Evolutionary conservation across 2,797 vertebrate species (phyloP).

Genomic region (Aplochiton taeniatus): DNA sequence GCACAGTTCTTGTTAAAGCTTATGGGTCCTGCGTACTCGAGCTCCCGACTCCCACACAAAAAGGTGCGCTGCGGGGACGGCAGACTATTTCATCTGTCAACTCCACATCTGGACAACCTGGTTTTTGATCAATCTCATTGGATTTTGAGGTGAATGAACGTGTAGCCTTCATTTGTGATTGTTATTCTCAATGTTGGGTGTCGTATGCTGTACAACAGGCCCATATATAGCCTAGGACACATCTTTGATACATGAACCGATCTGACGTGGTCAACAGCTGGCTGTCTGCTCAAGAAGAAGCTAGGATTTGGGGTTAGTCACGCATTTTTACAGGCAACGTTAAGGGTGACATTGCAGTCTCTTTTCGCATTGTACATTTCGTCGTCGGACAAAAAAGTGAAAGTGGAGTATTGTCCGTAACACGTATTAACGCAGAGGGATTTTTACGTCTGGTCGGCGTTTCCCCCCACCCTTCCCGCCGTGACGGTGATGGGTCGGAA

Average conservation of each 20-base stretch:
- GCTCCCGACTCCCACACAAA: constrained; percentile 74
- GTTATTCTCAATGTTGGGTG: no score
- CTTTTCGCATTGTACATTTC: constrained; percentile 64
- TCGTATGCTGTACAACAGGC: no score
- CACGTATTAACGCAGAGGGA: constrained; percentile 83
- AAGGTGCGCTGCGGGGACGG: constrained; percentile 67
- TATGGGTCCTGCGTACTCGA: constrained; percentile 79
- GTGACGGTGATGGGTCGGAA: constrained; percentile 95
- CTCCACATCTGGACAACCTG: constrained; percentile 73
- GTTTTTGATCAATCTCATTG: constrained; percentile 47
- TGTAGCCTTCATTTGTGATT: constrained; percentile 33
- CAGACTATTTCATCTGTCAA: constrained; percentile 62
- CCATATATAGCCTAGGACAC: no score
- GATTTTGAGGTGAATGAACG: constrained; percentile 58
- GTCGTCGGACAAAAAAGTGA: constrained; percentile 70
- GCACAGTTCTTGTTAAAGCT: constrained; percentile 72
- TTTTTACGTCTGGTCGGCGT: constrained; percentile 83
- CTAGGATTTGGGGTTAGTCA: constrained; percentile 67
- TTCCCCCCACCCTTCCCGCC: constrained; percentile 84
- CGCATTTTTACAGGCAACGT: constrained; percentile 66
- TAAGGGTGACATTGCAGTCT: constrained; percentile 81
- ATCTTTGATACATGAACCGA: constrained; percentile 22
- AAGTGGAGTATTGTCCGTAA: constrained; percentile 81
- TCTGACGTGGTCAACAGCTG: constrained; percentile 36
- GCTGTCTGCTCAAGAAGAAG: constrained; percentile 45